These are phyloP conservation scores for Octodonta nipae DNA, from an alignment of 2,888 invertebrate genomes.

Conservation along the genomic window DNA sequence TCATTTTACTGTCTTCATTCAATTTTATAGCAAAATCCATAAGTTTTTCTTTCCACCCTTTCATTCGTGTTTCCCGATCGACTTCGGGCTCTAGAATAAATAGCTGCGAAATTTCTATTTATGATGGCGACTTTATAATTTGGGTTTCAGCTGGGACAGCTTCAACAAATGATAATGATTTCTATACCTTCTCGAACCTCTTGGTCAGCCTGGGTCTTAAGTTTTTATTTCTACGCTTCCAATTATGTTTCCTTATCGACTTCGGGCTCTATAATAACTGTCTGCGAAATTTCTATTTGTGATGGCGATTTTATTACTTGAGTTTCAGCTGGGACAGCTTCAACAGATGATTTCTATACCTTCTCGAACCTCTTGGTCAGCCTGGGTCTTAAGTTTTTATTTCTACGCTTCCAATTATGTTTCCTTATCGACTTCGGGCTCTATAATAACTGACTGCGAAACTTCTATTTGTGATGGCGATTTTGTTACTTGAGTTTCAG, in stretches of 20 bases:
- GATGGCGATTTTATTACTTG: constrained; percentile 23
- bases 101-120: constrained; percentile 42
- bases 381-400: constrained; percentile 53
- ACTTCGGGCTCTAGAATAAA: constrained; percentile 47
- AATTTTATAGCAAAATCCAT: constrained; percentile 51
- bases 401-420: constrained; percentile 48
- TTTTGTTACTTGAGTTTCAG: constrained; percentile 36
- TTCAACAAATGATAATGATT: too few relatives aligned
- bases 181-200: constrained; percentile 10
- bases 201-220: constrained; percentile 35
- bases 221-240: constrained; percentile 59
- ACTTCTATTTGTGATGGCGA: constrained; percentile 37
- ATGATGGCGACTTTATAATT: constrained; percentile 26
- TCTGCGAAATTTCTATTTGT: constrained; percentile 41
- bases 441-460: constrained; percentile 39
- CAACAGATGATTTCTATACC: constrained; percentile 47
- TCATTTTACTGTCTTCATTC: constrained; percentile 17
- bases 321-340: constrained; percentile 40
- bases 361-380: constrained; percentile 69
- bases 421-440: constrained; percentile 35
- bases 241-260: constrained; percentile 28
- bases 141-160: constrained; percentile 43
- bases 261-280: constrained; percentile 38
- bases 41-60: constrained; percentile 58
- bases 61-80: constrained; percentile 47